phyloP scores from a whole-genome alignment of 2,797 vertebrate species.

The Hoplostethus atlanticus region DNA sequence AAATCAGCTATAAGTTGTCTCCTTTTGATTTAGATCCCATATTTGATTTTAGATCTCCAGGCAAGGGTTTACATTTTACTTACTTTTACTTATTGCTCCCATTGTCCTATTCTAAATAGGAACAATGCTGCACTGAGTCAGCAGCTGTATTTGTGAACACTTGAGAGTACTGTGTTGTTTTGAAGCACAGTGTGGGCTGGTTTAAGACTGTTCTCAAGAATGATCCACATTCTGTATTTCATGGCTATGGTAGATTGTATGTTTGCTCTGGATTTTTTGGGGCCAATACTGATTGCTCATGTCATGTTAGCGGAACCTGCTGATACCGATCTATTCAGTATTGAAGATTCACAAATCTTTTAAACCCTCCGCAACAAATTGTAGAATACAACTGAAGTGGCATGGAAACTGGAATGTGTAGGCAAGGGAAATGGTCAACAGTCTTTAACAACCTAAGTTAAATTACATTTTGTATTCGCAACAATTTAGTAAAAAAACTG shows the following conservation, averaged over 20 bases:
- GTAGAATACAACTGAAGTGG: not conserved
- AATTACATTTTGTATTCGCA: not conserved
- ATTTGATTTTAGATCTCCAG: not conserved
- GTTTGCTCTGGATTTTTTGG: not conserved
- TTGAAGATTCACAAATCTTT: not conserved
- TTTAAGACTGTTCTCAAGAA: not conserved
- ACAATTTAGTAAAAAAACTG: no score
- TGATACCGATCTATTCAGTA: not conserved
- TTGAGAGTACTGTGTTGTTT: not conserved
- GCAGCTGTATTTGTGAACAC: slow-evolving; percentile 7
- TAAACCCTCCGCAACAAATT: not conserved
- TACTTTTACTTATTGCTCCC: not conserved
- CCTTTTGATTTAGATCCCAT: not conserved
- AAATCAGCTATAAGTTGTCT: not conserved
- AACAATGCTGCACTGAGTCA: slow-evolving; percentile 18
- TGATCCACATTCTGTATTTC: not conserved
- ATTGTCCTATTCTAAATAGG: not conserved
- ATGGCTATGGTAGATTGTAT: not conserved
- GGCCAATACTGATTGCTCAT: not conserved
- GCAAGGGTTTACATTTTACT: not conserved
- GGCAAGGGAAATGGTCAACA: not conserved
- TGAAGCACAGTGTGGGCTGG: slow-evolving; percentile 17
- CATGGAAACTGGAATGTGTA: not conserved
- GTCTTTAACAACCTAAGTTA: no score
- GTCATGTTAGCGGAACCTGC: not conserved